Conservation (phyloP, 2,797 vertebrate genomes). For the Vultur gryphus region DNA sequence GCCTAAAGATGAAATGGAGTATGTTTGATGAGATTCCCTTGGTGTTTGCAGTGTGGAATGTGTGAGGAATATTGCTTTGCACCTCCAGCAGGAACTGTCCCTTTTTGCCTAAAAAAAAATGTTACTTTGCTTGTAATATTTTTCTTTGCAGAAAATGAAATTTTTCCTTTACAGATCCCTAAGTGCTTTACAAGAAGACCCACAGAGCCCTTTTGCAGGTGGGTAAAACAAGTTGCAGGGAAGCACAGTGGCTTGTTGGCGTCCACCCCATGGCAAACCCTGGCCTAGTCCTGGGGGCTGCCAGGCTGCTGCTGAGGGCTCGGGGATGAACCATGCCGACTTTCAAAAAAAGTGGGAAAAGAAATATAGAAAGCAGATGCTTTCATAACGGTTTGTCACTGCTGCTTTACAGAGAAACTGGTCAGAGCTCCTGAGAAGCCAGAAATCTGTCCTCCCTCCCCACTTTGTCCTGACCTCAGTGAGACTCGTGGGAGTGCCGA, state of each 20-base stretch:
- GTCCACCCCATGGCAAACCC: fast-evolving
- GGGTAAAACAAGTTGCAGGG: neutral
- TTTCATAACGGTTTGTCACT: neutral
- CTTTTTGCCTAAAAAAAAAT: neutral
- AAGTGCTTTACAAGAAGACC: neutral
- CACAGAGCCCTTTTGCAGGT: neutral
- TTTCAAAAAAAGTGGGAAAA: neutral
- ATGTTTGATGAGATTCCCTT: neutral
- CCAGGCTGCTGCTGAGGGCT: neutral
- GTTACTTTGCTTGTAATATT: neutral
- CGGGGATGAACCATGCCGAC: neutral
- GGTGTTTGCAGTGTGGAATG: neutral
- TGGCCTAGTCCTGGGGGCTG: neutral
- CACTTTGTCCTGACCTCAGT: neutral
- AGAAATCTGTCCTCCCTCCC: fast-evolving
- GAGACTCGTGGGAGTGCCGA: fast-evolving
- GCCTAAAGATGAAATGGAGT: neutral
- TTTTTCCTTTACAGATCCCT: neutral
- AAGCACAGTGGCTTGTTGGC: neutral
- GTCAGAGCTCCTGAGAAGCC: neutral
- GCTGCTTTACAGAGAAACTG: neutral
- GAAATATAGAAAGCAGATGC: neutral
- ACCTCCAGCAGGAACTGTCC: neutral
- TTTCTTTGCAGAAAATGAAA: neutral
- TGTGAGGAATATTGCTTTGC: neutral